Evolutionary conservation across 2,888 invertebrate genomes (phyloP).

Genomic region (Polydrusus pterygomalis): DNA sequence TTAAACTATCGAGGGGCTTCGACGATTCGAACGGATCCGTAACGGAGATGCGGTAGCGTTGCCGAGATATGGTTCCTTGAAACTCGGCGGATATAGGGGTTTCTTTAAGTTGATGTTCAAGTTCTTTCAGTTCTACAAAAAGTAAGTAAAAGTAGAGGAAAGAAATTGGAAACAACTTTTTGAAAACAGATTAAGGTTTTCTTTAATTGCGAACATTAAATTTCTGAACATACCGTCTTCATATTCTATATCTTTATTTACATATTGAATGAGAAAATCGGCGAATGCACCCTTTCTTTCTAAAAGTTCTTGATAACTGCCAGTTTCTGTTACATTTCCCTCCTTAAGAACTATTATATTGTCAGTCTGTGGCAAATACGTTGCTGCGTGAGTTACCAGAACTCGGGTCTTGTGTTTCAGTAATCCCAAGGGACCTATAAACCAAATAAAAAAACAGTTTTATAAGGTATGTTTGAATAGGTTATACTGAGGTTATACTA

Average conservation of each 20-base stretch:
- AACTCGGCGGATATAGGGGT: slow-evolving; percentile 78
- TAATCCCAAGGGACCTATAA: slow-evolving; percentile 70
- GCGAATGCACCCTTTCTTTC: slow-evolving; percentile 67
- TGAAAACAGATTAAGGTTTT: too few relatives aligned
- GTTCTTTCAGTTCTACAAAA: slow-evolving; percentile 75
- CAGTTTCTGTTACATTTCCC: slow-evolving; percentile 73
- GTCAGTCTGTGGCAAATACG: slow-evolving; percentile 76
- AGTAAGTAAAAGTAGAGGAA: too few relatives aligned
- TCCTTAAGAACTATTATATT: slow-evolving; percentile 73
- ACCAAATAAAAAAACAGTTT: too few relatives aligned
- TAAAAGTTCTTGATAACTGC: slow-evolving; percentile 72
- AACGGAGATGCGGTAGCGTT: slow-evolving; percentile 70
- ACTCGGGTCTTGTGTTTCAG: slow-evolving; percentile 73
- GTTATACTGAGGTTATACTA: too few relatives aligned
- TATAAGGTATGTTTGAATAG: too few relatives aligned
- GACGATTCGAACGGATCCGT: slow-evolving; percentile 62
- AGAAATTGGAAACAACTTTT: too few relatives aligned
- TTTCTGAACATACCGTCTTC: slow-evolving; percentile 63
- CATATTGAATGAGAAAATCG: slow-evolving; percentile 65
- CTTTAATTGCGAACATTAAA: too few relatives aligned
- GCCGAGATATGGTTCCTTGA: slow-evolving; percentile 75
- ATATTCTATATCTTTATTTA: slow-evolving; percentile 65
- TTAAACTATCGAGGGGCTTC: too few relatives aligned
- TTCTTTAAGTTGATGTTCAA: slow-evolving; percentile 82
- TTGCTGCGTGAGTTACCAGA: slow-evolving; percentile 76